These are phyloP conservation scores for Anorthoa munda DNA, from an alignment of 2,888 invertebrate species.

Conservation along the genomic window DNA sequence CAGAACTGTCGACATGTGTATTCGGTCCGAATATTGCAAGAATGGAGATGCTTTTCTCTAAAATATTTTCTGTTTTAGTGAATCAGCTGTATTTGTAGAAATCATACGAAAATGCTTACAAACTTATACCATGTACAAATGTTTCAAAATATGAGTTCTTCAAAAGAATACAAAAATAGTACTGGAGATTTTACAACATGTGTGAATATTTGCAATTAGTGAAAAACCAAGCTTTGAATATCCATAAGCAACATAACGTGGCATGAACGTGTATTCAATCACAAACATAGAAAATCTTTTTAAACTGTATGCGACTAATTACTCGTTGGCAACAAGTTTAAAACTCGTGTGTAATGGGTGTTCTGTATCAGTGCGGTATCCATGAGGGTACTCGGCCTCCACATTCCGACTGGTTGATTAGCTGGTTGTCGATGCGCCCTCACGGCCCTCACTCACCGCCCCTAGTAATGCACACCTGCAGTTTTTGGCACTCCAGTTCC, in stretches of 20 bases:
- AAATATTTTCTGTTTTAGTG: conserved; percentile 20
- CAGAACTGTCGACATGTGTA: conserved; percentile 37
- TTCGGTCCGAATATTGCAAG: conserved; percentile 30
- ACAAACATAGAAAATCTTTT: conserved; percentile 13
- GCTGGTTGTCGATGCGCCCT: conserved; percentile 63
- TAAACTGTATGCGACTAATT: conserved; percentile 46
- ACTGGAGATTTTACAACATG: not conserved
- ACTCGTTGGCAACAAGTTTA: conserved; percentile 61
- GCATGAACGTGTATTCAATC: not conserved
- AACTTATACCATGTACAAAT: conserved; percentile 12
- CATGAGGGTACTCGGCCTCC: conserved; percentile 72
- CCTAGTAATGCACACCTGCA: conserved; percentile 73
- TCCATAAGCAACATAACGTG: not conserved
- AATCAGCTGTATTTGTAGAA: conserved; percentile 26
- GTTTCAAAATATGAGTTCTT: not conserved
- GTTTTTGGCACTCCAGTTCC: conserved; percentile 71
- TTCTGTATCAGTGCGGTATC: conserved; percentile 57
- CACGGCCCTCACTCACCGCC: conserved; percentile 61
- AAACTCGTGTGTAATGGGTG: conserved; percentile 58
- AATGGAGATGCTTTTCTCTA: conserved; percentile 32
- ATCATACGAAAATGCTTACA: conserved; percentile 15
- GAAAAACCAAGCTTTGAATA: not conserved
- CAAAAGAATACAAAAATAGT: conserved; percentile 7
- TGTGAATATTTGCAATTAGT: not conserved
- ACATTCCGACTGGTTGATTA: conserved; percentile 80